These are phyloP conservation scores for Synodontis membranacea DNA, from an alignment of 2,113 vertebrate genomes.

Conservation along the genomic window DNA sequence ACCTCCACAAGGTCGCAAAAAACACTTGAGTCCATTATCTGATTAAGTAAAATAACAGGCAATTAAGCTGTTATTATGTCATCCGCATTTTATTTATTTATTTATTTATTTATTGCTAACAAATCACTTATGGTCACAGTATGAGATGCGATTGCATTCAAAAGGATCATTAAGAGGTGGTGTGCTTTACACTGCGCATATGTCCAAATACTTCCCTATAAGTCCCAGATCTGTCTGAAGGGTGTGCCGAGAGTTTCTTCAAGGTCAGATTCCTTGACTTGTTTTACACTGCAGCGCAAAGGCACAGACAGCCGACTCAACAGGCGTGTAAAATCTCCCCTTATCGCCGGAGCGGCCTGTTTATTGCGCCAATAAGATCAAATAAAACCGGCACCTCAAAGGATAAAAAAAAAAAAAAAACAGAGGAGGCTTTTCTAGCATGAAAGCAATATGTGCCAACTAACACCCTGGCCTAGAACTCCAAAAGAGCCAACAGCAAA, in stretches of 20 bases:
- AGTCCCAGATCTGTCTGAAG: slow-evolving; percentile 24
- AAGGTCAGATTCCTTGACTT: slow-evolving; percentile 33
- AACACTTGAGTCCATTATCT: neutral
- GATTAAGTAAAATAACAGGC: neutral
- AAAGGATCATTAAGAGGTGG: too few species aligned
- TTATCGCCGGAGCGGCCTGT: slow-evolving; percentile 48
- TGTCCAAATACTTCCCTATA: slow-evolving; percentile 20
- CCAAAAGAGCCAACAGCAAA: neutral
- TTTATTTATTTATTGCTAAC: neutral
- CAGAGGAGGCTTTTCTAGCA: slow-evolving; percentile 19
- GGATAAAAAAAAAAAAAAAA: slow-evolving; percentile 45
- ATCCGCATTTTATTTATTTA: too few species aligned
- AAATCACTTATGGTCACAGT: neutral
- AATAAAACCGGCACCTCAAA: slow-evolving; percentile 50
- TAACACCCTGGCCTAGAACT: slow-evolving; percentile 6
- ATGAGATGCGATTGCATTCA: neutral
- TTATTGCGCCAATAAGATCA: slow-evolving; percentile 52
- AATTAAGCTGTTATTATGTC: neutral
- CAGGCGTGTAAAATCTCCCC: slow-evolving; percentile 46
- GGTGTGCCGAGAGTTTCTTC: slow-evolving; percentile 29
- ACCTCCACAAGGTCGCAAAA: neutral
- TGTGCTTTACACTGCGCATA: neutral
- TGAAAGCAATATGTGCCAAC: neutral
- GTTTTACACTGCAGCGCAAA: slow-evolving; percentile 39
- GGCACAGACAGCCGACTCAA: slow-evolving; percentile 31